phyloP scores from a whole-genome alignment of 2,888 invertebrate species.

The Pocota personata region DNA sequence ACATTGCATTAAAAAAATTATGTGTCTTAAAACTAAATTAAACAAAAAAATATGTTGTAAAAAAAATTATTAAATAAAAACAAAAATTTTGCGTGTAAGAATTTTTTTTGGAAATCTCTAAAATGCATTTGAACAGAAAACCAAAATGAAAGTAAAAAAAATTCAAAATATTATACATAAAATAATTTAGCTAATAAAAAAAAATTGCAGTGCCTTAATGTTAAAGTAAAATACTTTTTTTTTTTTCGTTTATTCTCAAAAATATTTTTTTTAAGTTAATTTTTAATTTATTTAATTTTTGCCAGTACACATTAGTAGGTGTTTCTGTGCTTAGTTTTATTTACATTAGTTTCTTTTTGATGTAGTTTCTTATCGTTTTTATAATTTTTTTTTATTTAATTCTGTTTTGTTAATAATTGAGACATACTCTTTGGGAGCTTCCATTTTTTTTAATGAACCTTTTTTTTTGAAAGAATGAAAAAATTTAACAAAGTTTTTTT shows the following conservation, averaged over 20 bases:
- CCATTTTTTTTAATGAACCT: constrained; percentile 39
- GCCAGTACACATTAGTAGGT: constrained; percentile 31
- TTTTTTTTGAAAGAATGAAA: constrained; percentile 10
- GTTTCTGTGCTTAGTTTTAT: constrained; percentile 45
- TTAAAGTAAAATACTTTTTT: constrained; percentile 13
- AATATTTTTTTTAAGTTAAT: constrained; percentile 11
- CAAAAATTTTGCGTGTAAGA: background rate
- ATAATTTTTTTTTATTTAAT: background rate
- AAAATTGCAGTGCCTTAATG: constrained; percentile 66
- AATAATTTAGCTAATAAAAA: constrained; percentile 14
- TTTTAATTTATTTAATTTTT: constrained; percentile 42
- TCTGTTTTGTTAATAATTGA: background rate
- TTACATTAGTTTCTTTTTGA: constrained; percentile 35
- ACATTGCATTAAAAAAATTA: constrained; percentile 8
- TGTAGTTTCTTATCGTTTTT: constrained; percentile 60
- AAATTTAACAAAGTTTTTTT: background rate
- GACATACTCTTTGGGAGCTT: constrained; percentile 43
- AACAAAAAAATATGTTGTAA: no score
- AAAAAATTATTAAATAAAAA: constrained; percentile 23
- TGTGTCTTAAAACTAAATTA: constrained; percentile 45
- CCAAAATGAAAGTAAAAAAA: background rate
- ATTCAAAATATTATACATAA: constrained; percentile 5
- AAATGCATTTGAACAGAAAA: constrained; percentile 38
- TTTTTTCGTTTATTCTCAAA: constrained; percentile 13
- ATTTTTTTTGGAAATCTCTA: background rate